Evolutionary conservation across 2,113 vertebrate species (phyloP).

Genomic region (Callionymus lyra): DNA sequence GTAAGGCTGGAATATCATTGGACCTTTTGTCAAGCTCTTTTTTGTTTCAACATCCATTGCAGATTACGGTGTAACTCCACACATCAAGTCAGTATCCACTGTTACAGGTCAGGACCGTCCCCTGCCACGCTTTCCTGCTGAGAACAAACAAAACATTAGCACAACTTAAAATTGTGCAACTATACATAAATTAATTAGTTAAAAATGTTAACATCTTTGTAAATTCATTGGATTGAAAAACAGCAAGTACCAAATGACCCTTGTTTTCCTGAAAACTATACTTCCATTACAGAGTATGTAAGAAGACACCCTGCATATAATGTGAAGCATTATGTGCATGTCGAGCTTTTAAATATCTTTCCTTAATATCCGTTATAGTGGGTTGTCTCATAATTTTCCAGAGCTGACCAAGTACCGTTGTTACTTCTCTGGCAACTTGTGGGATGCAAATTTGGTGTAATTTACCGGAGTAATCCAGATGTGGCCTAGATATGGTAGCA

Average conservation of each 20-base stretch:
- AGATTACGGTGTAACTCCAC: conserved; percentile 99
- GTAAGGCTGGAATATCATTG: conserved; percentile 81
- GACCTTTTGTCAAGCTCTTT: conserved; percentile 71
- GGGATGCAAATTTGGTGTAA: no score
- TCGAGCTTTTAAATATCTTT: no score
- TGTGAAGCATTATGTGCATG: conserved; percentile 3
- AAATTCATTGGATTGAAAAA: background rate
- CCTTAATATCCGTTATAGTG: no score
- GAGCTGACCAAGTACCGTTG: no score
- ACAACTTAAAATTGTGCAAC: no score
- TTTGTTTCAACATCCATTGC: conserved; percentile 93
- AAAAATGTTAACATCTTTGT: no score
- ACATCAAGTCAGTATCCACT: conserved; percentile 99
- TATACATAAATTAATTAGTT: no score
- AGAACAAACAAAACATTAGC: conserved; percentile 16
- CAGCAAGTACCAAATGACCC: conserved; percentile 18
- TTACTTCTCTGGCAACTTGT: no score
- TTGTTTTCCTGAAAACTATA: conserved; percentile 16
- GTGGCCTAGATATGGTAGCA: no score
- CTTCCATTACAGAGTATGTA: conserved; percentile 21
- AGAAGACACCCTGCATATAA: conserved; percentile 21
- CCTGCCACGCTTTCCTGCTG: conserved; percentile 97
- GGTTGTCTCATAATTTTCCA: no score
- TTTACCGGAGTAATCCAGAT: no score
- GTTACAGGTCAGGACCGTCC: conserved; percentile 99